Evolutionary conservation across 2,888 invertebrate species (phyloP), one percentile per base, ranked within the genome.

Genomic region (Microctonus hyperodae): DNA sequence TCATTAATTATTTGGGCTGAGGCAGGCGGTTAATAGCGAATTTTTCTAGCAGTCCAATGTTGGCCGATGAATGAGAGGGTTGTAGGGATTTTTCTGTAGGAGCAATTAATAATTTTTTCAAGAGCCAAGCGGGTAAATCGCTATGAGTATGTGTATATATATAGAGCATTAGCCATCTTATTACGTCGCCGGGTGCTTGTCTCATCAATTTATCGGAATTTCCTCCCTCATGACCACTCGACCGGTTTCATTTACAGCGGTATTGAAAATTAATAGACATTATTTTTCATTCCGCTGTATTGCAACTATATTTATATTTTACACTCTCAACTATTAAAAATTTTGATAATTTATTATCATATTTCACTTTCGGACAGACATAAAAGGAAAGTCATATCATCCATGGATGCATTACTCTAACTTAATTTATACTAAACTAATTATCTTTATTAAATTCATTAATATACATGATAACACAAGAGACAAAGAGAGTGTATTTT

Each of bases 31-130:
- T 20, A 44, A 44, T 16, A 51, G 13, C 35, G 37, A 23, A 28
- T 55, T 62, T 55, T 33, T 37, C 23, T 23, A 11, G n/a, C 23
- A 5, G 11, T 37, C 3, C 37, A 13, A 35, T 28, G 35, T 23
- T 56, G 28, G 13, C 23, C 53, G 44, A 57, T 60, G 48, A 60
- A 67, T 65, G 61, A 67, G 68, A 69, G 63, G 64, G 69, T 57
- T 64, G 63, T 33, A 69, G 67, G 67, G 69, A 69, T 73, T 70
- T 69, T 71, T 68, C 68, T 75, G 69, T 69, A 77, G 75, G 69
- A 77, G 74, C 77, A 79, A 79, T 79, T 79, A 79, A 79, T 79
- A 79, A 79, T 70, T 66, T 61, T 61, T 71, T 67, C 69, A 72
- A 75, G 78, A 66, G 71, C 53, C 67, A 51, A 63, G 53, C 33